Conservation (phyloP, 2,888 invertebrate genomes). For the Perizoma affinitatum region DNA sequence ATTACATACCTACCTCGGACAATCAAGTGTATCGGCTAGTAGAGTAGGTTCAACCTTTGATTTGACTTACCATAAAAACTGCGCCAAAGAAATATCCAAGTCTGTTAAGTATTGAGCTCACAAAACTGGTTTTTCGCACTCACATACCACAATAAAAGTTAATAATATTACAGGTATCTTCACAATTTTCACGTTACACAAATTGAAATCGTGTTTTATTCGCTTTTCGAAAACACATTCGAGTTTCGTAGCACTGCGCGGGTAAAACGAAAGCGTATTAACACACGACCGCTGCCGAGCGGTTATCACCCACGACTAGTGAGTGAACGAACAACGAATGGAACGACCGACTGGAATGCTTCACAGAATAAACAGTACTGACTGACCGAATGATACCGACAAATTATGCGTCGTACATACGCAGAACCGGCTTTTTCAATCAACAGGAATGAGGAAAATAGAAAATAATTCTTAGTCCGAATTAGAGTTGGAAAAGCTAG, state of each 20-base stretch:
- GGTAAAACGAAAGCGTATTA: constrained; percentile 50
- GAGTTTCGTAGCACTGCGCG: constrained; percentile 53
- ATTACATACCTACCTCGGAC: neutral
- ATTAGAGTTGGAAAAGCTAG: constrained; percentile 24
- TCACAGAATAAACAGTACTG: constrained; percentile 27
- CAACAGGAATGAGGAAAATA: constrained; percentile 33
- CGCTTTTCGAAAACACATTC: constrained; percentile 44
- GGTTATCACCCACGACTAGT: constrained; percentile 74
- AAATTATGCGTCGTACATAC: constrained; percentile 41
- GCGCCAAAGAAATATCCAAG: constrained; percentile 68
- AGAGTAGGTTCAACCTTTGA: constrained; percentile 42
- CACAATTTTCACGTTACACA: no score
- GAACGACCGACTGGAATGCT: constrained; percentile 58
- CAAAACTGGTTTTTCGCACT: constrained; percentile 67
- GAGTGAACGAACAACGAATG: constrained; percentile 44
- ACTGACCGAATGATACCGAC: constrained; percentile 41
- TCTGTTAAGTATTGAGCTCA: constrained; percentile 53
- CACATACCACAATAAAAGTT: constrained; percentile 50
- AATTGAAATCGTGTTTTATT: constrained; percentile 26
- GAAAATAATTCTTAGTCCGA: constrained; percentile 19
- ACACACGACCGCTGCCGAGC: constrained; percentile 50
- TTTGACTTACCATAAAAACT: constrained; percentile 72
- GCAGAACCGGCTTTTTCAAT: constrained; percentile 33
- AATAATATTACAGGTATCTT: constrained; percentile 3
- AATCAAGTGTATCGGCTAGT: neutral